Evolutionary conservation across 1,140 invertebrate species (phyloP).

Genomic region (Heliconius hewitsoni): DNA sequence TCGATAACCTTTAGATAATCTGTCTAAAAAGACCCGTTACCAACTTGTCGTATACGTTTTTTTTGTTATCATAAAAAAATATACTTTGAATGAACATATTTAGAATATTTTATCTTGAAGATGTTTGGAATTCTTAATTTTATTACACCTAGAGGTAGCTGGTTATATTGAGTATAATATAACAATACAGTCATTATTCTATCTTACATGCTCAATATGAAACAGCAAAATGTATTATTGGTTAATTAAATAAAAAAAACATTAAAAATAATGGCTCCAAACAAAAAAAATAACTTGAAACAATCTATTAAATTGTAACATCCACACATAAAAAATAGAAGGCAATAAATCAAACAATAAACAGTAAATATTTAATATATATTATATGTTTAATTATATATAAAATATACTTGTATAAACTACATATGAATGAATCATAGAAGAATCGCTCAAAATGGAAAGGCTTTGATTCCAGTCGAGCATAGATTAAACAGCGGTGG

Average conservation of each 20-base stretch:
- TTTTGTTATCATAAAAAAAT: neutral
- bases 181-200: neutral
- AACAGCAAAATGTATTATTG: too few species aligned
- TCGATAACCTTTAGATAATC: conserved; percentile 70
- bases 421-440: conserved; percentile 10
- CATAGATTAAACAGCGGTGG: conserved; percentile 44
- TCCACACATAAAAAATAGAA: neutral
- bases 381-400: neutral
- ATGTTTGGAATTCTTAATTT: neutral
- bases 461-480: conserved; percentile 20
- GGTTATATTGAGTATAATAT: neutral
- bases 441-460: conserved; percentile 9
- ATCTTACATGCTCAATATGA: neutral
- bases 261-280: too few species aligned
- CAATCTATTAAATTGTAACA: too few species aligned
- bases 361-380: neutral
- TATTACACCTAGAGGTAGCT: neutral
- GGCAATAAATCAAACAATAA: neutral
- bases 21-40: conserved; percentile 45
- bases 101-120: neutral
- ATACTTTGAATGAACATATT: neutral
- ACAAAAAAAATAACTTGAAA: neutral
- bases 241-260: too few species aligned
- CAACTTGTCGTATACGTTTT: neutral
- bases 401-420: neutral